These are phyloP conservation scores for Anoplopoma fimbria DNA, from an alignment of 2,113 vertebrate genomes.

Conservation along the genomic window DNA sequence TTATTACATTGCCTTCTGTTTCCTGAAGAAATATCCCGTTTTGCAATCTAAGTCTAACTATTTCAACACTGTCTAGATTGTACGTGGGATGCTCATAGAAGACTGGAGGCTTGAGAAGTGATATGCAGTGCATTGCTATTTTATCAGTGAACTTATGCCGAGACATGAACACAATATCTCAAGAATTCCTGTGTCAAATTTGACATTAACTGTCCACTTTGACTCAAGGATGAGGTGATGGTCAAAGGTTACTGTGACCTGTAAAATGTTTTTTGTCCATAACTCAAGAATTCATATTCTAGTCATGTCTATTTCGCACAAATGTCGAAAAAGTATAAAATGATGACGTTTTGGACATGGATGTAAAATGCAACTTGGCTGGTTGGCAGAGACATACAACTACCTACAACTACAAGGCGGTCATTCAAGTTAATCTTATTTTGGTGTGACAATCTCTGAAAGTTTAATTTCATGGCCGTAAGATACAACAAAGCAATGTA, in stretches of 20 bases:
- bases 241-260: background rate
- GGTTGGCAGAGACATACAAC: too few relatives aligned
- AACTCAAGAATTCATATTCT: background rate
- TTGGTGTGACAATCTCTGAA: background rate
- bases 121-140: background rate
- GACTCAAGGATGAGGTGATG: background rate
- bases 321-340: background rate
- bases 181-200: background rate
- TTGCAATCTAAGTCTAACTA: background rate
- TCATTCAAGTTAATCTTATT: background rate
- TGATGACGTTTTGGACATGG: background rate
- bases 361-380: background rate
- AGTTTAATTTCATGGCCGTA: background rate
- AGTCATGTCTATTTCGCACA: background rate
- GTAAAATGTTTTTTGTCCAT: background rate
- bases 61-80: background rate
- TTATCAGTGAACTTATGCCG: background rate
- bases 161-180: background rate
- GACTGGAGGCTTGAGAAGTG: background rate
- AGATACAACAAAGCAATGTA: background rate
- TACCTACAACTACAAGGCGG: too few relatives aligned
- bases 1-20: slow-evolving; percentile 34
- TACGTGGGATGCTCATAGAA: background rate
- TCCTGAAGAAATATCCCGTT: background rate
- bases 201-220: background rate